phyloP scores from a whole-genome alignment of 1,140 invertebrate genomes.

The Drosophila lowei region DNA sequence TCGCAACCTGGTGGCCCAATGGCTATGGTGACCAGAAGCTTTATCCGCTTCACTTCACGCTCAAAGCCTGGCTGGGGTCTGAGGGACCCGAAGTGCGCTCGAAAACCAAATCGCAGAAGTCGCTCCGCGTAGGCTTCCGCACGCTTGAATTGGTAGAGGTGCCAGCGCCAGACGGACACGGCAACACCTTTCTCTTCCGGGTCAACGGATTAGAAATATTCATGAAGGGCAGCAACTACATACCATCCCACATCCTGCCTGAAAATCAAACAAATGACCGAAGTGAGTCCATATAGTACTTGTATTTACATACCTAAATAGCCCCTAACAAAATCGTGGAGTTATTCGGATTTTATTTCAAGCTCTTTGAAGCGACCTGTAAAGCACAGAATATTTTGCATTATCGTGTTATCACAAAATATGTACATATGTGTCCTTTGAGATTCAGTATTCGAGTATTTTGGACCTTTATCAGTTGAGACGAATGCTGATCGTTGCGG shows the following conservation, averaged over 20 bases:
- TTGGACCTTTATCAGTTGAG: no score
- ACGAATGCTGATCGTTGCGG: no score
- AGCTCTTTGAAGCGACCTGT: no score
- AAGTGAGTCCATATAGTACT: constrained; percentile 43
- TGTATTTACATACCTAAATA: no score
- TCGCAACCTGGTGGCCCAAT: constrained; percentile 96
- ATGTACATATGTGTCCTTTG: no score
- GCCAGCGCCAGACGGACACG: constrained; percentile 84
- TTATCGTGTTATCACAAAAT: no score
- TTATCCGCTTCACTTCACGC: constrained; percentile 87
- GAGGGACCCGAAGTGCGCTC: constrained; percentile 59
- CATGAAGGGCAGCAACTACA: constrained; percentile 98
- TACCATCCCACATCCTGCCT: constrained; percentile 94
- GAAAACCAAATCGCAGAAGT: constrained; percentile 80
- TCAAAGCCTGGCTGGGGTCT: constrained; percentile 59
- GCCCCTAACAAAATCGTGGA: no score
- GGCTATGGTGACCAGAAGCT: constrained; percentile 93
- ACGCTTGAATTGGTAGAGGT: constrained; percentile 92
- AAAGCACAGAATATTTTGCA: no score
- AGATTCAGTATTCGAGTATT: no score
- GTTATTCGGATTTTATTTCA: no score
- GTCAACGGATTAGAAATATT: constrained; percentile 96
- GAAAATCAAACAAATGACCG: constrained; percentile 86
- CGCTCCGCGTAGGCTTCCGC: constrained; percentile 91
- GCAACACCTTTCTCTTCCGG: constrained; percentile 93